Evolutionary conservation across 1,140 invertebrate species (phyloP), one percentile per base, ranked within the genome.

Genomic region (Cheumatopsyche charites): DNA sequence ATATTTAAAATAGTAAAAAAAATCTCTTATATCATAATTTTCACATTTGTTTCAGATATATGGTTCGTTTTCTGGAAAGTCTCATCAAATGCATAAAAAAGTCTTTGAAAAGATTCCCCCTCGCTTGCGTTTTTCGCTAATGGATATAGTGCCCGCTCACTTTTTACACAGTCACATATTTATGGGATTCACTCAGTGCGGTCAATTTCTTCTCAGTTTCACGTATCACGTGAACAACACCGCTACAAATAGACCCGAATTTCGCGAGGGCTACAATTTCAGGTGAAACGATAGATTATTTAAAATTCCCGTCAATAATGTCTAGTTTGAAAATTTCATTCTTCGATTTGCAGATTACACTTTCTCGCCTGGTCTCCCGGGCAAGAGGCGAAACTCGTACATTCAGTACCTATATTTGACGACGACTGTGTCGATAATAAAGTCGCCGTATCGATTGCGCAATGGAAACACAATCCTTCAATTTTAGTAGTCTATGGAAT

Each of bases 181-280:
- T 79, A 93, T 98, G 89, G 96, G 96, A 7, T 91, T 97, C 76
- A 95, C 94, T 23, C 91, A 94, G 77, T 96, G 94, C 84, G 95
- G 95, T 7, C 92, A 95, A 81, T 97, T 94, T 86, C 87, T 97
- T 68, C 81, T 98, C 65, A 96, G 94, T 66, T 97, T 96, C 70
- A 84, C 83, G n/a, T 84, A 73, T 62, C 67, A 72, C 55, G 62
- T 74, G 4, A 69, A 71, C 23, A 65, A 45, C 19, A 65, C 43
- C 0, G 41, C 61, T 12, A 42, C 62, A 12, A 36, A 36, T 36
- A 69, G 70, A 21, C 2, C 26, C 1, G 70, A 72, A 19, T 74
- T 73, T 71, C 78, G 82, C 45, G 83, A 84, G 58, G 81, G 79
- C 70, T 83, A 80, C 49, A 84, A 80, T 72, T 83, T 81, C 73